phyloP scores from a whole-genome alignment of 2,888 invertebrate genomes.

The Hirudinaria manillensis region DNA sequence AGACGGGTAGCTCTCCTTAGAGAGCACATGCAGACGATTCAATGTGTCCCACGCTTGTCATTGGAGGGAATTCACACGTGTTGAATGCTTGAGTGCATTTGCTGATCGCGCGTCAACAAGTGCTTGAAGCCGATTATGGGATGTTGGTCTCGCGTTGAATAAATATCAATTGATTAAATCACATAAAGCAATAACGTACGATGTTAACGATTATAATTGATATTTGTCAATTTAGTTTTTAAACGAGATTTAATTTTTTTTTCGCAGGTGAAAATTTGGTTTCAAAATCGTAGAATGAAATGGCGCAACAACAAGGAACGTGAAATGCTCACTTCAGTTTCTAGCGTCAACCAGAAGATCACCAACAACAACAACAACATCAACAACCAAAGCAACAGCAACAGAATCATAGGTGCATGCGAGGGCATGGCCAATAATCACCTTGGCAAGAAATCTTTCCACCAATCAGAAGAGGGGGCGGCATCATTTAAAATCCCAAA shows the following conservation, averaged over 20 bases:
- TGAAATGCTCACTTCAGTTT: conserved; percentile 57
- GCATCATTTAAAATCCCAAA: not conserved
- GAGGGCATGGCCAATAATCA: conserved; percentile 11
- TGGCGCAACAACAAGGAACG: conserved; percentile 97
- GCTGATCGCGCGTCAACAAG: too few species aligned
- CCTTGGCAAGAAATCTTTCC: not conserved
- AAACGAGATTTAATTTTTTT: not conserved
- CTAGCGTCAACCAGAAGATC: conserved; percentile 10
- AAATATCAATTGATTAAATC: too few species aligned
- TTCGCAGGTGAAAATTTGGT: conserved; percentile 75
- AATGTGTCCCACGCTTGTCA: too few species aligned
- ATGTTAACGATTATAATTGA: too few species aligned
- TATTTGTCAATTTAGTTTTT: too few species aligned
- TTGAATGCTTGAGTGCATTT: too few species aligned
- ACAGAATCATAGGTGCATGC: not conserved
- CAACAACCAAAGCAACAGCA: conserved; percentile 12
- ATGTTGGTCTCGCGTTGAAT: too few species aligned
- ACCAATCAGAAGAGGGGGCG: not conserved
- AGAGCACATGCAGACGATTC: too few species aligned
- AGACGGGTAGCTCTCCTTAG: too few species aligned
- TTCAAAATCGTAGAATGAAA: conserved; percentile 97
- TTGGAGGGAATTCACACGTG: too few species aligned
- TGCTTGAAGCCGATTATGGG: too few species aligned
- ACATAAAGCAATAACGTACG: too few species aligned
- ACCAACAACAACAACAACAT: conserved; percentile 2